Percentiles rank a stretch among this genome's conserved stretches.
Evolutionary conservation across 2,113 vertebrate genomes (phyloP).

Genomic region (Trichechus manatus): DNA sequence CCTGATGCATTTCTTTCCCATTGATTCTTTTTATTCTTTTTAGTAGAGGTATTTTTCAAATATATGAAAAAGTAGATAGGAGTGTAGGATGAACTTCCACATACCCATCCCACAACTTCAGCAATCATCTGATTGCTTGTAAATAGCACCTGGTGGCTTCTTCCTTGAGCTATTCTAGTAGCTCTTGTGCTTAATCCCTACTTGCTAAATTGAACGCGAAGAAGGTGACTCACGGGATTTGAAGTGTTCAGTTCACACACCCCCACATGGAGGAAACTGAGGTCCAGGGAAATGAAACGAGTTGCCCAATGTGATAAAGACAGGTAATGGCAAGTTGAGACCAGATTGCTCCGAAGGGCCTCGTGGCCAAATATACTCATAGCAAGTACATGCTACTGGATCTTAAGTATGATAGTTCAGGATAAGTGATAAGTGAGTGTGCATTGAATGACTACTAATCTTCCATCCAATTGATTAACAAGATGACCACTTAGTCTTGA

Average conservation of each 20-base stretch:
- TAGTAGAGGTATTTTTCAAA: neutral
- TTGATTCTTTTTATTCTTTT: neutral
- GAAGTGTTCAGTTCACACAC: neutral
- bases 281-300: neutral
- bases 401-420: neutral
- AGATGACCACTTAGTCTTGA: neutral
- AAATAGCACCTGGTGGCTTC: neutral
- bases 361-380: neutral
- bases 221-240: neutral
- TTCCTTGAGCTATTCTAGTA: neutral
- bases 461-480: constrained; percentile 1
- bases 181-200: neutral
- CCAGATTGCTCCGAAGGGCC: neutral
- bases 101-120: neutral
- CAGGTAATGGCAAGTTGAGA: neutral
- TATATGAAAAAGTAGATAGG: neutral
- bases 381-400: neutral
- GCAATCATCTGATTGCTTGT: neutral
- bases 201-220: neutral
- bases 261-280: neutral
- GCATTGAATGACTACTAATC: constrained; percentile 16
- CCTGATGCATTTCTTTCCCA: neutral
- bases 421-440: neutral
- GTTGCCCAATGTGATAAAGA: neutral
- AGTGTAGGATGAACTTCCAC: neutral